A percentile compares a stretch with the other conserved stretches of the same genome.
Evolutionary conservation across 2,888 invertebrate genomes (phyloP).

Genomic region (Campoplex nolae): DNA sequence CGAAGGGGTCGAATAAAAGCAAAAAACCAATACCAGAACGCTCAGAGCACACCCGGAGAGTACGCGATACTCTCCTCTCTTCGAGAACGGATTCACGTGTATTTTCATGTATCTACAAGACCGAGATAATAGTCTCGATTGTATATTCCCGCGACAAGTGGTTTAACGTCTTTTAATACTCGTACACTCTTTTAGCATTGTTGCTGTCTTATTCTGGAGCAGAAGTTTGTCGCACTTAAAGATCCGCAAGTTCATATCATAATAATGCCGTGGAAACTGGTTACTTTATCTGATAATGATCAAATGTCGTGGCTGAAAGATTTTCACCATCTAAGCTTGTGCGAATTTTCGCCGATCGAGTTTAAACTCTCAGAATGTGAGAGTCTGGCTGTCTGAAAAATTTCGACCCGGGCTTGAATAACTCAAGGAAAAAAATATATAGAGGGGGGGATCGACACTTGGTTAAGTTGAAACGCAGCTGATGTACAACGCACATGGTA

Average conservation of each 20-base stretch:
- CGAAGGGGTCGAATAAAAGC: conserved; percentile 38
- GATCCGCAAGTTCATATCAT: neutral
- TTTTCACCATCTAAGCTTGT: neutral
- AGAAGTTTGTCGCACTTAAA: conserved; percentile 4
- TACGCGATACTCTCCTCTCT: conserved; percentile 36
- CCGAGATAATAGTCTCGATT: conserved; percentile 65
- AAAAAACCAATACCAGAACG: conserved; percentile 40
- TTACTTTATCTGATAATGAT: neutral
- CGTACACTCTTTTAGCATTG: conserved; percentile 56
- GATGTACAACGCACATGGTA: conserved; percentile 17
- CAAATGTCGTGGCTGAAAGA: neutral
- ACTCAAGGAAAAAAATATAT: conserved; percentile 1
- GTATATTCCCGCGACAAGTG: conserved; percentile 69
- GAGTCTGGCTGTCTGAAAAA: neutral
- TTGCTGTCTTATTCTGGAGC: conserved; percentile 8
- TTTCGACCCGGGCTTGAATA: neutral
- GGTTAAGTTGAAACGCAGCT: conserved; percentile 5
- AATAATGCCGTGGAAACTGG: neutral
- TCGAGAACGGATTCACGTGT: conserved; percentile 51
- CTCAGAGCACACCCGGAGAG: neutral
- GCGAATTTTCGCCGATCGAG: too few relatives aligned
- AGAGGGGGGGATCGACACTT: conserved; percentile 8
- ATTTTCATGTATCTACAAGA: conserved; percentile 61
- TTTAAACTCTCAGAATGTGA: neutral
- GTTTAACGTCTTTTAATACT: conserved; percentile 69